phyloP scores from a whole-genome alignment of 2,888 invertebrate species.

The Pyrrhia umbra region DNA sequence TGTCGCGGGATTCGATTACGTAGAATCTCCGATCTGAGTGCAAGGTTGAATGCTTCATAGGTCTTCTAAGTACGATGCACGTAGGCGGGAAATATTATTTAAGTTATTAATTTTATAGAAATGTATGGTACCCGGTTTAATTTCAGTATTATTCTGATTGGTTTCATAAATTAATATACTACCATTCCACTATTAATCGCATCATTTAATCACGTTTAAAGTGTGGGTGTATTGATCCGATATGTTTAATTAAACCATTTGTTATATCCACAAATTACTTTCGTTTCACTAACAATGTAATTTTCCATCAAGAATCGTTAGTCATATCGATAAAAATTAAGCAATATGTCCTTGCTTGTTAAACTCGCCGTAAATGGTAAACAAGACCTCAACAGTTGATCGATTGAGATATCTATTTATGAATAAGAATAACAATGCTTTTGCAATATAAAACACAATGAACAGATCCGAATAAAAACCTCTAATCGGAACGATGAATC shows the following conservation, averaged over 20 bases:
- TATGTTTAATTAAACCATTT: slow-evolving; percentile 22
- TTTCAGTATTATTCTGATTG: neutral
- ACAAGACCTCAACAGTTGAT: slow-evolving; percentile 33
- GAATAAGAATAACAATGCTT: slow-evolving; percentile 33
- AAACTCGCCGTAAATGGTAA: slow-evolving; percentile 44
- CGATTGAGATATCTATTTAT: slow-evolving; percentile 34
- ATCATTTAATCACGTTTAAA: slow-evolving; percentile 3
- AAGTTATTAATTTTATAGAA: neutral
- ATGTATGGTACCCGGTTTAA: too few species aligned
- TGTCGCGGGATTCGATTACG: slow-evolving; percentile 60
- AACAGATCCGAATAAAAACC: slow-evolving; percentile 19
- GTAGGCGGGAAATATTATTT: neutral
- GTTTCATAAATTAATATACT: neutral
- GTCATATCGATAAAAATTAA: slow-evolving; percentile 29
- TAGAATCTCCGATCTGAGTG: slow-evolving; percentile 45
- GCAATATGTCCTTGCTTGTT: slow-evolving; percentile 45
- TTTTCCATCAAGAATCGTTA: slow-evolving; percentile 29
- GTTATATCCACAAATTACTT: slow-evolving; percentile 18
- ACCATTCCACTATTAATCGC: neutral
- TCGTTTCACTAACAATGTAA: slow-evolving; percentile 24
- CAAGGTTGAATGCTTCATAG: slow-evolving; percentile 47
- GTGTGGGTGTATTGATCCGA: neutral
- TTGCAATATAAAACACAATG: slow-evolving; percentile 44
- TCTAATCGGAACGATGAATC: slow-evolving; percentile 36
- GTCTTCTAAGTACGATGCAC: neutral